Conservation (phyloP, 2,888 invertebrate genomes). For the Trisateles emortualis region DNA sequence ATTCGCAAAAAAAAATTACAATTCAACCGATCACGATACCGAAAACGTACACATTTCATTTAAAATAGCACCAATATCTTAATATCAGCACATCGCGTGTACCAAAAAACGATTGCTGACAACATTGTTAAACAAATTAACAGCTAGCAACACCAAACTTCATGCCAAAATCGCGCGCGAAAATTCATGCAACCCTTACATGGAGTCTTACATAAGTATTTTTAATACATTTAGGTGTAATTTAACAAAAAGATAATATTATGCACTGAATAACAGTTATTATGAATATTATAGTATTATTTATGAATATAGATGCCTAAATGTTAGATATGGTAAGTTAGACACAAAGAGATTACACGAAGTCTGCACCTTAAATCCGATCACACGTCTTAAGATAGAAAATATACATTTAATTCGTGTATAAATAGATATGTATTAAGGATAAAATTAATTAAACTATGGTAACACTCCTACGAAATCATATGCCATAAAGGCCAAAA, state of each 20-base stretch:
- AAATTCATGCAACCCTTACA: slow-evolving; percentile 44
- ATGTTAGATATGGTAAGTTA: slow-evolving; percentile 68
- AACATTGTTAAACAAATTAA: slow-evolving; percentile 63
- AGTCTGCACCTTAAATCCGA: slow-evolving; percentile 69
- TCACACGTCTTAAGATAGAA: slow-evolving; percentile 72
- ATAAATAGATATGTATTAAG: slow-evolving; percentile 79
- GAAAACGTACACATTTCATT: slow-evolving; percentile 63
- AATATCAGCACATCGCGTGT: slow-evolving; percentile 75
- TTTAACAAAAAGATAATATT: slow-evolving; percentile 29
- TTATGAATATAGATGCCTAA: slow-evolving; percentile 46
- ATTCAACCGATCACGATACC: slow-evolving; percentile 55
- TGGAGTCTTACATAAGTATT: slow-evolving; percentile 32
- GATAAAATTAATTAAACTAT: slow-evolving; percentile 76
- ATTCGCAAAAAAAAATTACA: slow-evolving; percentile 49
- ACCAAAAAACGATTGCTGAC: slow-evolving; percentile 60
- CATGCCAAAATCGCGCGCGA: slow-evolving; percentile 57
- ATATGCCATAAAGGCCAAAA: slow-evolving; percentile 43
- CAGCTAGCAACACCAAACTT: slow-evolving; percentile 71
- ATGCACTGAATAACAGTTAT: slow-evolving; percentile 36
- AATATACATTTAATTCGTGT: slow-evolving; percentile 74
- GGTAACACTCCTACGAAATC: slow-evolving; percentile 82
- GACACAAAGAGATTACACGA: slow-evolving; percentile 62
- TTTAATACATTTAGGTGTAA: slow-evolving; percentile 37
- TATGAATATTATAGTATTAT: slow-evolving; percentile 23
- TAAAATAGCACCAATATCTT: slow-evolving; percentile 83